These are phyloP conservation scores for Colinus virginianus DNA, from an alignment of 2,113 vertebrate genomes.

Conservation along the genomic window DNA sequence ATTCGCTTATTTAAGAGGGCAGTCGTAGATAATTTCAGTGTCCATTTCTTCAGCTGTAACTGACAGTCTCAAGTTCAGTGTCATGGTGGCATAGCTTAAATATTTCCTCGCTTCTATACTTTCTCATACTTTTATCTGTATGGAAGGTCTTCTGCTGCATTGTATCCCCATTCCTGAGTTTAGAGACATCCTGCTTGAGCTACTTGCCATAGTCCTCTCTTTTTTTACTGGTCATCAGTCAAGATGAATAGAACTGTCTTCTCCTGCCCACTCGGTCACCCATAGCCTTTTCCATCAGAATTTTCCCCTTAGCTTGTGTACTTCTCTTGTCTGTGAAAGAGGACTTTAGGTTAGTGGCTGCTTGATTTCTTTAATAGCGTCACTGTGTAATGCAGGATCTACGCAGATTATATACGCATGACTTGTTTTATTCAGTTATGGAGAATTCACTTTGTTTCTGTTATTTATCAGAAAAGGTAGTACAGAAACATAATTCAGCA, in stretches of 20 bases:
- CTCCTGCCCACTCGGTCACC: background rate
- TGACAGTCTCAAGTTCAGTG: background rate
- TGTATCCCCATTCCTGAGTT: background rate
- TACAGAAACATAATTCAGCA: background rate
- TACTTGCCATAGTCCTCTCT: background rate
- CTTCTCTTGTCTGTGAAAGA: background rate
- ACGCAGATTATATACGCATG: background rate
- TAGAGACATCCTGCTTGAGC: background rate
- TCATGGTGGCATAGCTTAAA: background rate
- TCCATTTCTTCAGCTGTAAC: background rate
- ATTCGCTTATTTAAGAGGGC: slow-evolving; percentile 8
- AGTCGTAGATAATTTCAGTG: background rate
- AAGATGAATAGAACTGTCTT: background rate
- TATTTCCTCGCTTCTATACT: background rate
- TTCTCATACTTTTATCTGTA: background rate
- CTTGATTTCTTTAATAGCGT: background rate
- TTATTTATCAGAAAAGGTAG: background rate
- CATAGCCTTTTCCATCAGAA: background rate
- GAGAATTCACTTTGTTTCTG: background rate
- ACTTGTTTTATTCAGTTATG: background rate
- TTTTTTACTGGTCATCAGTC: background rate
- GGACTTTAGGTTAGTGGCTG: background rate
- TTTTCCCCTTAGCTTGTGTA: background rate
- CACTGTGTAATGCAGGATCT: background rate
- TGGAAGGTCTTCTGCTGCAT: background rate